phyloP scores from a whole-genome alignment of 2,888 invertebrate genomes.

The Lasioglossum marginatum region DNA sequence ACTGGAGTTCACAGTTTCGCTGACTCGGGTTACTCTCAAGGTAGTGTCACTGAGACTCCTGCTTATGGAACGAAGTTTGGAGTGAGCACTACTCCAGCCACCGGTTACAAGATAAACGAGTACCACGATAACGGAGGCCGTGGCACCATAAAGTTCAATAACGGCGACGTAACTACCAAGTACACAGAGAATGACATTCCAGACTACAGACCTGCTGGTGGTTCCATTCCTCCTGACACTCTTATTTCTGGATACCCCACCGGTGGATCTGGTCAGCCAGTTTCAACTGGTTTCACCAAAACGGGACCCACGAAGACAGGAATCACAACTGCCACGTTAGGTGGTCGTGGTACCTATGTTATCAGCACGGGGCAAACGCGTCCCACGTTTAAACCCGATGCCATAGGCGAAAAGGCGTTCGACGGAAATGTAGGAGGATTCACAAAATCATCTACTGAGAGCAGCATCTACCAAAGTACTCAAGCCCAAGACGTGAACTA shows the following conservation, averaged over 20 bases:
- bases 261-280: constrained; percentile 54
- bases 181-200: constrained; percentile 78
- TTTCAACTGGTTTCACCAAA: constrained; percentile 80
- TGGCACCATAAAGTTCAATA: constrained; percentile 78
- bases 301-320: constrained; percentile 81
- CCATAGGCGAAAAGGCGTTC: constrained; percentile 81
- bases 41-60: background rate
- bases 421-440: constrained; percentile 71
- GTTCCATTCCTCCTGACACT: constrained; percentile 78
- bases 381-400: constrained; percentile 71
- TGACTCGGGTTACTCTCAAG: constrained; percentile 33
- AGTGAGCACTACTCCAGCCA: constrained; percentile 26
- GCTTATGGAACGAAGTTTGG: constrained; percentile 31
- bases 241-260: constrained; percentile 75
- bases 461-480: constrained; percentile 44
- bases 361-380: constrained; percentile 70
- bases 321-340: constrained; percentile 78
- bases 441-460: constrained; percentile 59
- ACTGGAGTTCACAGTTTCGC: constrained; percentile 32
- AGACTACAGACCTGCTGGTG: constrained; percentile 79
- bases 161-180: constrained; percentile 76
- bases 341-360: constrained; percentile 80
- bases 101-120: constrained; percentile 76
- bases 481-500: constrained; percentile 55
- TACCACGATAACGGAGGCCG: constrained; percentile 79